Evolutionary conservation across 2,888 invertebrate genomes (phyloP).

Genomic region (Diabrotica balteata): DNA sequence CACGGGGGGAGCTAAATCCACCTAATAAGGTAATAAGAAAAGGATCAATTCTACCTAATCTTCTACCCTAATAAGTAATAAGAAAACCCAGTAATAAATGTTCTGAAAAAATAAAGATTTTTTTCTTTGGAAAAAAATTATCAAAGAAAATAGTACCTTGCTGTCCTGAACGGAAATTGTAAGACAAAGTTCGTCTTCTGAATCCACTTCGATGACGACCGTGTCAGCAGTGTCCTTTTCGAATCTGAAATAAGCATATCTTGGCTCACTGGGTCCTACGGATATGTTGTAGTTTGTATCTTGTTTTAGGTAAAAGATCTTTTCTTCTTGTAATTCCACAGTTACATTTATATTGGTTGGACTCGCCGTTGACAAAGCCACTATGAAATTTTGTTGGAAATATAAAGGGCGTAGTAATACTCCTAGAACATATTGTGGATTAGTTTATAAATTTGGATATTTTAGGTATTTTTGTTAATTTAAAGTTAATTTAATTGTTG

Average conservation of each 20-base stretch:
- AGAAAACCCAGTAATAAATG: too few relatives aligned
- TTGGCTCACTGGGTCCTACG: conserved; percentile 64
- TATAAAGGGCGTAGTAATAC: conserved; percentile 33
- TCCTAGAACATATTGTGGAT: conserved; percentile 22
- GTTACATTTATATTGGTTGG: conserved; percentile 65
- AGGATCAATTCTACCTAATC: too few relatives aligned
- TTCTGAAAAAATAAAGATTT: too few relatives aligned
- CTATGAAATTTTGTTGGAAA: conserved; percentile 49
- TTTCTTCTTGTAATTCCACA: conserved; percentile 67
- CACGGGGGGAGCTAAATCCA: too few relatives aligned
- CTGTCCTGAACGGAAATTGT: conserved; percentile 81
- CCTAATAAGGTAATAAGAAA: too few relatives aligned
- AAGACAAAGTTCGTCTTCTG: conserved; percentile 74
- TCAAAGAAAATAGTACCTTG: conserved; percentile 60
- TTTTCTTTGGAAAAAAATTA: too few relatives aligned
- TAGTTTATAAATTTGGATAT: too few relatives aligned
- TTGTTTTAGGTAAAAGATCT: conserved; percentile 66
- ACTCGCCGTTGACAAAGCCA: conserved; percentile 65
- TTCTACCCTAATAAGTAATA: too few relatives aligned
- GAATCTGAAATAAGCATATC: conserved; percentile 69
- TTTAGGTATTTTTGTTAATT: too few relatives aligned
- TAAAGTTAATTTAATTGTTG: too few relatives aligned
- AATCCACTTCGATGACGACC: conserved; percentile 71
- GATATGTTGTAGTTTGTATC: conserved; percentile 59
- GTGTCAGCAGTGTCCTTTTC: conserved; percentile 48